Evolutionary conservation across 2,888 invertebrate species (phyloP), one percentile per base, ranked within the genome.

Genomic region (Candidula unifasciata): DNA sequence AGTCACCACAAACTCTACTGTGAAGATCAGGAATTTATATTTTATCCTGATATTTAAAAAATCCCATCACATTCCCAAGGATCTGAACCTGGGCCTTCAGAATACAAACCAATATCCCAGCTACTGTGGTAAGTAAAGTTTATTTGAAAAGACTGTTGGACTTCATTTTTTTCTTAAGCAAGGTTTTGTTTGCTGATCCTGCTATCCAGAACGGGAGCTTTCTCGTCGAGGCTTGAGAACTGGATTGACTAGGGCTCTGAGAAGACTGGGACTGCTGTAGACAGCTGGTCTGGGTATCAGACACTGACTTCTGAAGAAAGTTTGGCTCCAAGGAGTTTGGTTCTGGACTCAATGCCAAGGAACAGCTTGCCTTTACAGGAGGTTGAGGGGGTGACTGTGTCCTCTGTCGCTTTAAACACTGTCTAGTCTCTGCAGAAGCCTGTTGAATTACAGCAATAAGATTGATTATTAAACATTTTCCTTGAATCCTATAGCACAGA

Each of bases 121-220:
- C n/a, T 5, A 24, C 21, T 60, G 21, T n/a, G 30, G 1, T 30
- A 27, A 52, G 27, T 52, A 54, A 2, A 18, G 16, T 69, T 78
- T 79, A 84, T 68, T 84, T 84, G 68, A 91, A 91, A 60, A 91
- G 87, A 80, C 90, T 90, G 85, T 91, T 91, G 5, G 91, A 90
- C 73, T 89, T 90, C 87, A 91, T 90, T 83, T 91, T 91, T 80
- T 91, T 91, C 24, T 84, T 89, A 78, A 90, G 71, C 1, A 87
- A 84, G n/a, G 89, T 89, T 83, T 89, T 89, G 35, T 85, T 84
- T n/a, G 86, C 78, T 13, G 83, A 33, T 13, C 82, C 77, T 10
- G 85, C 84, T 90, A 91, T 91, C 91, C 91, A 91, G 13, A 83
- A 84, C 10, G 91, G 91, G 18, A 91, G 85, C 86, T 91, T 91